phyloP scores from a whole-genome alignment of 2,113 vertebrate species.

The Gallinago undulata region DNA sequence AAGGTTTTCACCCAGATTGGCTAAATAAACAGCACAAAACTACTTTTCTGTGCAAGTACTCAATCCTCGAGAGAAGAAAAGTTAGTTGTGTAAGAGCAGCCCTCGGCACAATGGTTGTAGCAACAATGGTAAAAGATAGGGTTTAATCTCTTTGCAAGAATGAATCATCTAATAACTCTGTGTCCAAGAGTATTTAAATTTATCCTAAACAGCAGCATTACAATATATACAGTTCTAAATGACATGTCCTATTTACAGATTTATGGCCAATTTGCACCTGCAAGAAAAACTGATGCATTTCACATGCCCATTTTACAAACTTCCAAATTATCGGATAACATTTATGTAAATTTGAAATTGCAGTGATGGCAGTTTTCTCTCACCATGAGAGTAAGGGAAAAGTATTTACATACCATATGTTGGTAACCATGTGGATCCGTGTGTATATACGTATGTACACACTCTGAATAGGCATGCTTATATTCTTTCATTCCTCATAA shows the following conservation, averaged over 20 bases:
- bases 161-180: background rate
- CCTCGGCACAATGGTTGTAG: background rate
- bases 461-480: background rate
- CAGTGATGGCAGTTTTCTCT: background rate
- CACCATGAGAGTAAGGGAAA: background rate
- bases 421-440: no score
- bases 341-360: background rate
- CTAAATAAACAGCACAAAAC: background rate
- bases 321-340: background rate
- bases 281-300: background rate
- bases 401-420: background rate
- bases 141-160: background rate
- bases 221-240: background rate
- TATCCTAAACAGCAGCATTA: background rate
- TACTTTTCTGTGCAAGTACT: background rate
- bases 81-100: background rate
- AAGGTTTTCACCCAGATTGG: background rate
- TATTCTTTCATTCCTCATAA: background rate
- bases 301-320: accelerated
- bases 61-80: background rate
- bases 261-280: background rate
- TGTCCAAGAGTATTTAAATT: background rate
- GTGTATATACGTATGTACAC: accelerated
- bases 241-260: background rate
- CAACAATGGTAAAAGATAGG: background rate